Base-by-base conservation (phyloP, 2,797 vertebrate species). In the Moxostoma hubbsi region DNA sequence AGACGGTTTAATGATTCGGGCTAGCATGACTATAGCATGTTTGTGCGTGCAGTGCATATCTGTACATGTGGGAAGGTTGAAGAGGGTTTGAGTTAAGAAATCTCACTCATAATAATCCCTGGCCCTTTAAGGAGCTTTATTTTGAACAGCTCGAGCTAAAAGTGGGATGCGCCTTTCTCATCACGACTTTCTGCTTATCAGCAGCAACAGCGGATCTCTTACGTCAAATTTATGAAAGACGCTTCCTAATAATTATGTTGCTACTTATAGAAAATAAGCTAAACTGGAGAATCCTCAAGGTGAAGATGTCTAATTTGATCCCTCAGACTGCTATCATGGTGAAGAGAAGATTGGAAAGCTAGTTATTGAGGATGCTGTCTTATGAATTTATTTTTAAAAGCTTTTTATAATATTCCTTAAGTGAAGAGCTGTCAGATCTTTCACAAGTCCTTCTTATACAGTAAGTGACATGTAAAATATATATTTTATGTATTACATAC, bases 91-190 rank as follows among this genome's bases (percentile, higher is more conserved):
- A 36, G 36, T 36, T 4, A 36, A 68, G 69, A 83, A 80, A 65
- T 83, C 67, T 81, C n/a, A 61, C 81, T 74, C 66, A 75, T 86
- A 84, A 75, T 76, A 85, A 86, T 84, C 79, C 81, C 59, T 55
- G 73, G 68, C 83, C 75, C 72, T 89, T 81, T 87, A 82, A 87
- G 81, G 50, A 84, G 72, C 69, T 82, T 85, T 84, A 81, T 83
- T 82, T 68, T 15, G 2, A 80, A 75, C 70, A 59, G 70, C 78
- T 82, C 57, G 65, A 74, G 79, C 73, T 77, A 66, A 82, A 69
- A 86, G 80, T 78, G 62, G 71, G 71, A 36, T 83, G 66, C 73
- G 64, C 79, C 80, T 67, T 84, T 55, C 62, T 68, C 73, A 43
- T 69, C 74, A 61, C 53, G n/a, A 49, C n/a, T 51, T 63, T 57